Percentiles rank a stretch among this genome's conserved stretches.
These are phyloP conservation scores for Brachionus paranguensis DNA, from an alignment of 1,140 invertebrate species.

Conservation along the genomic window DNA sequence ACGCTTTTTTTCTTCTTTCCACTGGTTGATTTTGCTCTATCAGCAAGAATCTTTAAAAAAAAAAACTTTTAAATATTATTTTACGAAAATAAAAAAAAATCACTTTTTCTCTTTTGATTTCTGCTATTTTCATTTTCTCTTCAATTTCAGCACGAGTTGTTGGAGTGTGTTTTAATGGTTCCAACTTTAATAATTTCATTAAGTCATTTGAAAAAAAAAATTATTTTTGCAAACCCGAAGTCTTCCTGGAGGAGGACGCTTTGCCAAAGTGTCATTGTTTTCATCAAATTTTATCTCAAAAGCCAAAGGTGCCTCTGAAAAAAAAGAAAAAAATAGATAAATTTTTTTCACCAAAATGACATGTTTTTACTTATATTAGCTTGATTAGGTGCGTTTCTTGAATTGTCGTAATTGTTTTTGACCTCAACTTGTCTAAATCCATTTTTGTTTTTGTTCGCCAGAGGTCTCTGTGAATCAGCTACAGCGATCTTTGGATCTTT, in stretches of 20 bases:
- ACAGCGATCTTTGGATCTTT: slow-evolving; percentile 37
- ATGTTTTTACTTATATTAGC: background rate
- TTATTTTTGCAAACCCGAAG: background rate
- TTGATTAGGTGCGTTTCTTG: background rate
- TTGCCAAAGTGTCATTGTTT: background rate
- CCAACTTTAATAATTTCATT: background rate
- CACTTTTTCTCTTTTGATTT: slow-evolving; percentile 34
- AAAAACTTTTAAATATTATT: background rate
- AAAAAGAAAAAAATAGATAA: background rate
- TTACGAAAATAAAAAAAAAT: background rate
- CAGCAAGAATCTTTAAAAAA: slow-evolving; percentile 22
- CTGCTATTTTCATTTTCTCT: slow-evolving; percentile 28
- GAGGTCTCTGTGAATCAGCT: background rate
- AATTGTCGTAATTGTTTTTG: background rate
- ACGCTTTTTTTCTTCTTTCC: background rate
- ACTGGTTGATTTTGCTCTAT: slow-evolving; percentile 31
- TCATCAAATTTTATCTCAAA: slow-evolving; percentile 36
- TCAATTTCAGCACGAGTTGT: background rate
- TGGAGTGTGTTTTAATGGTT: slow-evolving; percentile 13
- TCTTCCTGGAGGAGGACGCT: slow-evolving; percentile 29
- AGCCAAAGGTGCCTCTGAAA: slow-evolving; percentile 13
- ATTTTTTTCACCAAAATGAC: background rate
- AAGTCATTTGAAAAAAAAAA: background rate
- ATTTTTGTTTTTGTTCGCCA: slow-evolving; percentile 17
- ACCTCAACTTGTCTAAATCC: slow-evolving; percentile 35